A percentile compares a stretch with the other conserved stretches of the same genome.
Conservation (phyloP, 2,888 invertebrate species). For the Leucozona laternaria region DNA sequence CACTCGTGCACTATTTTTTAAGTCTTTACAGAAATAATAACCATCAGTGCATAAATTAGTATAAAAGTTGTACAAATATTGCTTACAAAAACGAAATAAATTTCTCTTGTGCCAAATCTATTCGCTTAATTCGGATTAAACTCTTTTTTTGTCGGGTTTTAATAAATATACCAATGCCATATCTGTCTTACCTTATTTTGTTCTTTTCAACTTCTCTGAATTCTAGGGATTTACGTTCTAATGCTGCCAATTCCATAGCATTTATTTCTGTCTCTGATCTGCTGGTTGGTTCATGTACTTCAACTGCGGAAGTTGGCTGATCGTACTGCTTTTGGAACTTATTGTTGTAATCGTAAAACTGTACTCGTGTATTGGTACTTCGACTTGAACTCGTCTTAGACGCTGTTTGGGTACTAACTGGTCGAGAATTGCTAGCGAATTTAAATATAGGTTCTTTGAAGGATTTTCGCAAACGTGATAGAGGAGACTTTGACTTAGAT, state of each 20-base stretch:
- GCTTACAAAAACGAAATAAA: no score
- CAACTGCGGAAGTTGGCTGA: constrained; percentile 80
- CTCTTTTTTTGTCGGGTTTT: no score
- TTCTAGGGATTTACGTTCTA: constrained; percentile 78
- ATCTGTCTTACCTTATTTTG: constrained; percentile 77
- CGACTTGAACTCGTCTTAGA: constrained; percentile 37
- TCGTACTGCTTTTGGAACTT: constrained; percentile 83
- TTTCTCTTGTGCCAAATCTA: no score
- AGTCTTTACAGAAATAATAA: no score
- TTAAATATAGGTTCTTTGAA: constrained; percentile 6
- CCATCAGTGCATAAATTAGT: no score
- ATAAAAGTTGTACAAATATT: no score
- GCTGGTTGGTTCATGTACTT: constrained; percentile 77
- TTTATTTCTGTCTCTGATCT: constrained; percentile 68
- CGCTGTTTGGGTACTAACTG: constrained; percentile 14
- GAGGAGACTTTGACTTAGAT: neutral
- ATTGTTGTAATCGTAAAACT: constrained; percentile 84
- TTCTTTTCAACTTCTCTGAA: constrained; percentile 78
- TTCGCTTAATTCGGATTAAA: no score
- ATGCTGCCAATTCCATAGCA: constrained; percentile 80
- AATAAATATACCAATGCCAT: no score
- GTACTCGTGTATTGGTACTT: constrained; percentile 78
- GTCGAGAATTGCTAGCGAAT: neutral
- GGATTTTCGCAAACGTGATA: neutral
- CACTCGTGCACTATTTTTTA: no score